Conservation (phyloP, 2,113 vertebrate genomes). For the Harpagus bidentatus region DNA sequence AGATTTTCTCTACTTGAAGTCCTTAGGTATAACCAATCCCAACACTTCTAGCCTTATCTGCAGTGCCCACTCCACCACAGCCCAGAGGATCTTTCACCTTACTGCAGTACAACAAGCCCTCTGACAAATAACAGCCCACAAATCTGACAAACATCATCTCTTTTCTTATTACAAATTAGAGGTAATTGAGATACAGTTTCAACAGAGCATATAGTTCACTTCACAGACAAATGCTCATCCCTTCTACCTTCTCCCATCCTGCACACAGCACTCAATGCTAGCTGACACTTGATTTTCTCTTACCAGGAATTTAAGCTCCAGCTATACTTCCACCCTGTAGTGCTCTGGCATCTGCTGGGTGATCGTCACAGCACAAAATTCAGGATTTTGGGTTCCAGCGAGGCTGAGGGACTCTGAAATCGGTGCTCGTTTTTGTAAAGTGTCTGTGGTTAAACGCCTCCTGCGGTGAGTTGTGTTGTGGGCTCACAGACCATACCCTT, state of each 20-base stretch:
- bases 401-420: not conserved
- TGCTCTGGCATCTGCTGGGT: not conserved
- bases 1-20: not conserved
- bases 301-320: not conserved
- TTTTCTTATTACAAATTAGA: not conserved
- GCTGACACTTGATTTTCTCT: not conserved
- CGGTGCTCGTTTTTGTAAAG: not conserved
- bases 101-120: not conserved
- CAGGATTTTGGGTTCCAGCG: not conserved
- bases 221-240: not conserved
- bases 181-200: not conserved
- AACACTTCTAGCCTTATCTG: not conserved
- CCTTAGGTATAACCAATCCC: not conserved
- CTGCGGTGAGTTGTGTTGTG: not conserved
- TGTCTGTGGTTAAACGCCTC: not conserved
- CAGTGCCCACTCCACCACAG: not conserved
- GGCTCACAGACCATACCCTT: not conserved
- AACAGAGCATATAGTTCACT: not conserved
- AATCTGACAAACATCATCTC: not conserved
- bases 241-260: not conserved
- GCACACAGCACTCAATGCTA: accelerated
- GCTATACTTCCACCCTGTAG: not conserved
- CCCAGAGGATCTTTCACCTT: not conserved
- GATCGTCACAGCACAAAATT: not conserved
- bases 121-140: not conserved